These are phyloP conservation scores for Oscheius sp. DNA, from an alignment of 2,888 invertebrate species.

Conservation along the genomic window DNA sequence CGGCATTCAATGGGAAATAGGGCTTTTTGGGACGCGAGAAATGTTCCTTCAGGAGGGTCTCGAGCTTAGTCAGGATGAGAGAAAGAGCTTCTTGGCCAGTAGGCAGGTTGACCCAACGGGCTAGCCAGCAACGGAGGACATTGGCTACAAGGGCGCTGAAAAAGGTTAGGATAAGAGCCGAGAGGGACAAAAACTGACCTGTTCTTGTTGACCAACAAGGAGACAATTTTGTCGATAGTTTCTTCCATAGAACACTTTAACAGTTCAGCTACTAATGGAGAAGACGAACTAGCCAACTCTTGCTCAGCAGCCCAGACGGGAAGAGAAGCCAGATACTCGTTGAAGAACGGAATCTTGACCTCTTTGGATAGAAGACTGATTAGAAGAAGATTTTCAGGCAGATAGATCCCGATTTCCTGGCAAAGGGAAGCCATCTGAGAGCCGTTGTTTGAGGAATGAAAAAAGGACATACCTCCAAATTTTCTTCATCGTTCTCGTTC, in stretches of 20 bases:
- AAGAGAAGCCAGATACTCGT: neutral
- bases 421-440: slow-evolving; percentile 9
- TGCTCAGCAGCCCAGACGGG: slow-evolving; percentile 20
- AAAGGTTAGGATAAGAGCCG: neutral
- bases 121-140: slow-evolving; percentile 20
- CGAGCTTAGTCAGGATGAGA: neutral
- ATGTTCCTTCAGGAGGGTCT: neutral
- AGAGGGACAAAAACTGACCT: neutral
- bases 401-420: slow-evolving; percentile 1
- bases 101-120: neutral
- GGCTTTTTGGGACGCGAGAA: neutral
- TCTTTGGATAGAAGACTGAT: slow-evolving; percentile 19
- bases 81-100: neutral
- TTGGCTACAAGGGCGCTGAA: slow-evolving; percentile 12
- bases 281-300: slow-evolving; percentile 22
- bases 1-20: slow-evolving; percentile 14
- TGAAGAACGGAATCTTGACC: neutral
- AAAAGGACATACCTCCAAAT: neutral
- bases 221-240: slow-evolving; percentile 3
- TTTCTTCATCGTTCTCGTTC: slow-evolving; percentile 10
- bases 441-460: neutral
- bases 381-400: slow-evolving; percentile 26
- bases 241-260: neutral
- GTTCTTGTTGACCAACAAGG: neutral
- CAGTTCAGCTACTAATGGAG: slow-evolving; percentile 9